Evolutionary conservation across 2,113 vertebrate genomes (phyloP).

Genomic region (Reinhardtius hippoglossoides): DNA sequence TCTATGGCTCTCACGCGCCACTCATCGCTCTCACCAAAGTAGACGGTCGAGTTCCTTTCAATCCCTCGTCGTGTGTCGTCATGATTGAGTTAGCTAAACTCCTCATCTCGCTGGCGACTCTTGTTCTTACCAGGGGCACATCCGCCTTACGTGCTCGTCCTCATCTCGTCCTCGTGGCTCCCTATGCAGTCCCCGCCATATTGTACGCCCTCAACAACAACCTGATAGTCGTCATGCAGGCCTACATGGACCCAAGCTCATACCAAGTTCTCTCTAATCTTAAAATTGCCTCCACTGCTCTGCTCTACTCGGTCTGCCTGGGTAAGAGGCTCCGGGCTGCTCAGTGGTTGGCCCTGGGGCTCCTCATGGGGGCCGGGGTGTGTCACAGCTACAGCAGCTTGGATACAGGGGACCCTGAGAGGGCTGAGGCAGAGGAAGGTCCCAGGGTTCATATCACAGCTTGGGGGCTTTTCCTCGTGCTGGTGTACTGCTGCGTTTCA

Average conservation of each 20-base stretch:
- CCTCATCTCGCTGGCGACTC: conserved; percentile 77
- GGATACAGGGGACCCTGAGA: conserved; percentile 32
- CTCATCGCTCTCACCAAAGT: conserved; percentile 89
- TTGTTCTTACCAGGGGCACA: conserved; percentile 70
- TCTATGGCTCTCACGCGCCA: conserved; percentile 93
- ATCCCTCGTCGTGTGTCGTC: conserved; percentile 87
- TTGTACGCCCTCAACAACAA: conserved; percentile 96
- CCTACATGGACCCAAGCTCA: conserved; percentile 95
- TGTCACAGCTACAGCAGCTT: conserved; percentile 88
- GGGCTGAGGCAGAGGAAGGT: not conserved
- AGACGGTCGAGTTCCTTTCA: conserved; percentile 88
- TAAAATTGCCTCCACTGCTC: conserved; percentile 90
- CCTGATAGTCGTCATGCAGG: conserved; percentile 93
- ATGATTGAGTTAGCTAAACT: conserved; percentile 90
- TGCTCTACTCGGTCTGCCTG: conserved; percentile 89
- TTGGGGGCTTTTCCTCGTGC: conserved; percentile 86
- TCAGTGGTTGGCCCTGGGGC: conserved; percentile 86
- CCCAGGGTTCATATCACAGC: conserved; percentile 82
- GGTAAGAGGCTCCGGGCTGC: conserved; percentile 77
- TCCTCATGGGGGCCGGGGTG: conserved; percentile 87
- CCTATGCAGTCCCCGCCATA: conserved; percentile 89
- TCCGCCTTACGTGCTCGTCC: not conserved
- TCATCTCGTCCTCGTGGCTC: conserved; percentile 70
- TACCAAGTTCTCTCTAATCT: conserved; percentile 94
- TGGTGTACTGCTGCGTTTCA: conserved; percentile 87